A percentile compares a stretch with the other conserved stretches of the same genome.
Conservation (phyloP, 2,888 invertebrate species). For the Dolichomitus sp. region DNA sequence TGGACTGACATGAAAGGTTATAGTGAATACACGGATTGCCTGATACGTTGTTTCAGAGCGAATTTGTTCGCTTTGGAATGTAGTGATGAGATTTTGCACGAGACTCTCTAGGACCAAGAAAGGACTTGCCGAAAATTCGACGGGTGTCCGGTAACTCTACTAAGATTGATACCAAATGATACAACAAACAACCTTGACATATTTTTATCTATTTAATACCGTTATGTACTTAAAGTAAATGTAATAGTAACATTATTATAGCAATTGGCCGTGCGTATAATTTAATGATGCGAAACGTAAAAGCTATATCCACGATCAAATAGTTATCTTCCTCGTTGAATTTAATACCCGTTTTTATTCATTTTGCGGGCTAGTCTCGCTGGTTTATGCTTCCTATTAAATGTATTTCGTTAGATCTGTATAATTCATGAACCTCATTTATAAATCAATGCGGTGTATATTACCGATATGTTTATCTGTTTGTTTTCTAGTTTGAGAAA, state of each 20-base stretch:
- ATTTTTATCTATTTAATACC: conserved; percentile 69
- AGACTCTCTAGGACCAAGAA: conserved; percentile 49
- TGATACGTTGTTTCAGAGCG: neutral
- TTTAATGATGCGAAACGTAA: conserved; percentile 33
- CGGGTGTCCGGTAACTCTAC: conserved; percentile 14
- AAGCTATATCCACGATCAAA: conserved; percentile 35
- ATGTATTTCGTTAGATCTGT: conserved; percentile 57
- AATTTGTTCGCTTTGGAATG: neutral
- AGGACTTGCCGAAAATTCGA: conserved; percentile 17
- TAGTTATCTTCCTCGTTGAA: conserved; percentile 61
- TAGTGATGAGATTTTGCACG: conserved; percentile 24
- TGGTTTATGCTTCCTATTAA: conserved; percentile 71
- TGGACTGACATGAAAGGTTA: neutral
- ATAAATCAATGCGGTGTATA: neutral
- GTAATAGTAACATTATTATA: conserved; percentile 35
- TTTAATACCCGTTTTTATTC: conserved; percentile 51
- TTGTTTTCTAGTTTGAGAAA: conserved; percentile 50
- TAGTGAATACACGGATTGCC: neutral
- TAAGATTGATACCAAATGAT: conserved; percentile 61
- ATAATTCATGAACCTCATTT: conserved; percentile 17
- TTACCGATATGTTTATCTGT: conserved; percentile 19
- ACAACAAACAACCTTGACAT: conserved; percentile 55
- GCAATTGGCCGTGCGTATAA: conserved; percentile 6
- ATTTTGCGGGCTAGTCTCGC: conserved; percentile 40
- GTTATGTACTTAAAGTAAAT: conserved; percentile 69